phyloP scores from a whole-genome alignment of 1,140 invertebrate genomes.

The Drosophila yakuba region DNA sequence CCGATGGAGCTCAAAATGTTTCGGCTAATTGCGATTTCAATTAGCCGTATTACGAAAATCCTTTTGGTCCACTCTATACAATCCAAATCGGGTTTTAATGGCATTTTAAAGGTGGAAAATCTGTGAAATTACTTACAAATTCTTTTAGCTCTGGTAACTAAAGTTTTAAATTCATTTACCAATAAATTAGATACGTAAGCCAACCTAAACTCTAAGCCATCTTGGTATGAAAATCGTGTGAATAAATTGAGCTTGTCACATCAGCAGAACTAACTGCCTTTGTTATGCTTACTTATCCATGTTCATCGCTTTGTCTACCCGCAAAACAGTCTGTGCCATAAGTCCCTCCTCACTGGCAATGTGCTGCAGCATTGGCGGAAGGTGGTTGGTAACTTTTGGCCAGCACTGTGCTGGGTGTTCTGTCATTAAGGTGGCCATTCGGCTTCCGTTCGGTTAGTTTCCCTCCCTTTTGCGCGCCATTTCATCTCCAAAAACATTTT shows the following conservation, averaged over 20 bases:
- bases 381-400: neutral
- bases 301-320: conserved; percentile 27
- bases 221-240: conserved; percentile 35
- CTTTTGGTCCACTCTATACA: conserved; percentile 7
- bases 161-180: too few relatives aligned
- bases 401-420: conserved; percentile 25
- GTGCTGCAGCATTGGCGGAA: too few relatives aligned
- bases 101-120: neutral
- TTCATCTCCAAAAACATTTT: conserved; percentile 65
- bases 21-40: conserved; percentile 72
- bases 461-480: neutral
- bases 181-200: too few relatives aligned
- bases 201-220: neutral
- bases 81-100: neutral
- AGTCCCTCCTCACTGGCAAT: neutral
- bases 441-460: conserved; percentile 22
- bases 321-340: conserved; percentile 9
- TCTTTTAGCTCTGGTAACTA: too few relatives aligned
- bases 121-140: too few relatives aligned
- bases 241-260: conserved; percentile 43
- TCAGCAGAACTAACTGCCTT: conserved; percentile 34
- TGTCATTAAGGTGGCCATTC: conserved; percentile 41
- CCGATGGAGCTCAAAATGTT: conserved; percentile 15
- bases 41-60: conserved; percentile 60
- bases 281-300: conserved; percentile 40